Base-by-base conservation (phyloP, 2,888 invertebrate genomes). In the Laspeyria flexula region DNA sequence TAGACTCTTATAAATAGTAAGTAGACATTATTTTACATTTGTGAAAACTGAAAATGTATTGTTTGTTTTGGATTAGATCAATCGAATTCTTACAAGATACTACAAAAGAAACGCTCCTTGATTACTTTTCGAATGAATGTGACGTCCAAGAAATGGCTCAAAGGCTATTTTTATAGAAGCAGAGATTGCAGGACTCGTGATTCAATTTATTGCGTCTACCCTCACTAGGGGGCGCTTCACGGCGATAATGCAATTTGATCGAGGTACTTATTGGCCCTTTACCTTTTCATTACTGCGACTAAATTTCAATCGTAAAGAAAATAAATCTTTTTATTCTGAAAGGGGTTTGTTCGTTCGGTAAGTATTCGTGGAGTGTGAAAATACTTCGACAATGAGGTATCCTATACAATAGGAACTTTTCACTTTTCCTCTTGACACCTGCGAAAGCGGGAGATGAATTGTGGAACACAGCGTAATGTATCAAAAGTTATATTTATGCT, bases 181-280 rank as follows among this genome's bases (percentile, higher is more conserved):
- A 78, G 79, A 85, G 84, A 81, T 85, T 83, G 82, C 71, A 81
- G 77, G 61, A 55, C 65, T 64, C 73, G 80, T 89, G 88, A 90
- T 87, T 90, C 83, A 88, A 90, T 89, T 86, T 86, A 81, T 81
- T 75, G 79, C 77, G 78, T 81, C 85, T 79, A 77, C 82, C 79
- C 82, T 79, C 73, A 60, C 64, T 48, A 73, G 74, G 79, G 82
- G 81, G 73, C 75, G 79, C 73, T 70, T 60, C 75, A 59, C 64
- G 75, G 82, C 78, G 84, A 84, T 90, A 91, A 90, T 88, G 81
- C 88, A 82, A 89, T 90, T 86, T 86, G 83, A 87, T 86, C 79
- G 82, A 83, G 85, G 86, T 84, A 83, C 88, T 91, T 88, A 91
- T 85, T 86, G 86, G 81, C 79, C 78, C 83, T 88, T 89, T 88